These are phyloP conservation scores for Oryzias celebensis DNA, from an alignment of 2,113 vertebrate genomes.

Conservation along the genomic window DNA sequence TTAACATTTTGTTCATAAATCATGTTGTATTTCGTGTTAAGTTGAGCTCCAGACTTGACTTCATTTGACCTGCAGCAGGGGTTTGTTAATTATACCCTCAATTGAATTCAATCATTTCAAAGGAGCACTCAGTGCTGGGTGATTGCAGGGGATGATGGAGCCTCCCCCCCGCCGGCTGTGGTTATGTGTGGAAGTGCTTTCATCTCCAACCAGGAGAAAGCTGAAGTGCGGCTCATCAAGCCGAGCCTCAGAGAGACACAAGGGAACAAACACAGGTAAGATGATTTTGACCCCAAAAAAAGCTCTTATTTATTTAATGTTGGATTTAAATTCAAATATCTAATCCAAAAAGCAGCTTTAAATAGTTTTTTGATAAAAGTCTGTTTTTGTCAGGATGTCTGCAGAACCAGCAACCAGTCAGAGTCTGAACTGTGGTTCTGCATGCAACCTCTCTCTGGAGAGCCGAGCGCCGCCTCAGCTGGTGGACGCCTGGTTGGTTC, in stretches of 20 bases:
- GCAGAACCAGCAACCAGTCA: background rate
- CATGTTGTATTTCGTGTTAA: background rate
- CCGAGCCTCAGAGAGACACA: background rate
- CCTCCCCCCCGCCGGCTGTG: background rate
- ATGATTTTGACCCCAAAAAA: background rate
- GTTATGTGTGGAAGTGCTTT: conserved; percentile 33
- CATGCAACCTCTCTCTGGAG: conserved; percentile 39
- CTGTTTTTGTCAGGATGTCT: conserved; percentile 5
- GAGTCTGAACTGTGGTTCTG: conserved; percentile 14
- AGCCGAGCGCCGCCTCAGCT: conserved; percentile 42
- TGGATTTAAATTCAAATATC: background rate
- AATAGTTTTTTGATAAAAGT: too few relatives aligned
- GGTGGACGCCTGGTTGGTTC: conserved; percentile 74
- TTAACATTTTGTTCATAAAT: background rate
- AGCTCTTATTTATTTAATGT: background rate
- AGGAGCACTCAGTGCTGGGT: conserved; percentile 5
- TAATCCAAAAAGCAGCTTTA: too few relatives aligned
- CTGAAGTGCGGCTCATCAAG: background rate
- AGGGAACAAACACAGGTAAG: conserved; percentile 7
- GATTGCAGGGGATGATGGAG: conserved; percentile 19
- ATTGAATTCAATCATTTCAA: conserved; percentile 2
- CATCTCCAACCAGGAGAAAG: conserved; percentile 38
- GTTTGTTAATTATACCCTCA: background rate
- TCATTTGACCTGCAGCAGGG: background rate
- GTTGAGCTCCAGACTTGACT: background rate